phyloP scores from a whole-genome alignment of 2,888 invertebrate genomes.

The Furcula furcula region DNA sequence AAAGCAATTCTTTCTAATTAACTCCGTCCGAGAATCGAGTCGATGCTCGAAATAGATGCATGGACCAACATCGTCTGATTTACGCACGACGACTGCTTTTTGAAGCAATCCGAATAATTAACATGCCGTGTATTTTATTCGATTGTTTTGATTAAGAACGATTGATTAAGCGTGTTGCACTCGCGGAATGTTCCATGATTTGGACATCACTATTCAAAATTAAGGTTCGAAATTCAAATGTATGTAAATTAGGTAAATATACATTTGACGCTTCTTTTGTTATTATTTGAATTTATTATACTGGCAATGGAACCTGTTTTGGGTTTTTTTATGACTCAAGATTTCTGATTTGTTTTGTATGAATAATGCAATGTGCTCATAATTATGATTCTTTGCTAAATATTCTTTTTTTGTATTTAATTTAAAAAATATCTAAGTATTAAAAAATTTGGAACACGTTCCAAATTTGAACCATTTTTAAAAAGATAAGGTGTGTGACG shows the following conservation, averaged over 20 bases:
- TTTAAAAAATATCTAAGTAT: no score
- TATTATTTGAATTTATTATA: constrained; percentile 21
- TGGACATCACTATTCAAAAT: constrained; percentile 21
- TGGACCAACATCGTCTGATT: constrained; percentile 61
- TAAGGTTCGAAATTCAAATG: constrained; percentile 21
- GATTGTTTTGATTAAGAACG: constrained; percentile 74
- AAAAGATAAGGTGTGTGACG: no score
- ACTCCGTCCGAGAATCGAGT: constrained; percentile 61
- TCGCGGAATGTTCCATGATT: constrained; percentile 34
- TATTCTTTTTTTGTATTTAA: no score
- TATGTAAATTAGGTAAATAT: constrained; percentile 29
- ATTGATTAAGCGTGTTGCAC: constrained; percentile 48
- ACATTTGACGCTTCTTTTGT: constrained; percentile 23
- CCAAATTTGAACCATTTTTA: no score
- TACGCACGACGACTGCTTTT: constrained; percentile 68
- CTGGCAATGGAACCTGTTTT: constrained; percentile 18
- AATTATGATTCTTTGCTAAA: no score
- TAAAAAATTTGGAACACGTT: no score
- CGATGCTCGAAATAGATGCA: constrained; percentile 63
- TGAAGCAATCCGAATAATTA: constrained; percentile 72
- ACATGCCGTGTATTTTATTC: constrained; percentile 71
- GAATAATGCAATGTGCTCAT: no score
- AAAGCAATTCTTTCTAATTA: constrained; percentile 82
- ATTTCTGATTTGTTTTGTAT: constrained; percentile 1
- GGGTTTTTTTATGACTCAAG: constrained; percentile 1